A percentile compares a stretch with the other conserved stretches of the same genome.
Conservation (phyloP, 2,888 invertebrate genomes). For the Clistopyga incitator region DNA sequence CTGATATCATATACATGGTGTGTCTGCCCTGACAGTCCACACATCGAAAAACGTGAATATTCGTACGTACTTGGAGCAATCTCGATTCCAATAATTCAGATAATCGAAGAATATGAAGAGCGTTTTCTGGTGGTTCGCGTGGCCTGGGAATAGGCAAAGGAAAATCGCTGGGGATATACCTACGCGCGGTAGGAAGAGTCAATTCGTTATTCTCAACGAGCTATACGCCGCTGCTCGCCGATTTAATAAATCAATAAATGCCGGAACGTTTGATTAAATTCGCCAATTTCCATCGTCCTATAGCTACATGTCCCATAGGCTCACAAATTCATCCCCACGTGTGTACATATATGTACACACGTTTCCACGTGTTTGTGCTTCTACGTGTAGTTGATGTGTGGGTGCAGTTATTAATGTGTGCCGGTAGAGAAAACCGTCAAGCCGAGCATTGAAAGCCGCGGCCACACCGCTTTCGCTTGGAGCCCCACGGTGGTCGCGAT, state of each 20-base stretch:
- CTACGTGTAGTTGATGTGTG: not conserved
- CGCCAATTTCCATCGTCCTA: constrained; percentile 62
- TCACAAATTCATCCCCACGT: constrained; percentile 24
- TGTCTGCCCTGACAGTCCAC: not conserved
- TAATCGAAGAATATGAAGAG: constrained; percentile 57
- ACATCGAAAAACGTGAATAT: not conserved
- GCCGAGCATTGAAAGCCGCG: constrained; percentile 62
- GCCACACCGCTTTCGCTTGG: constrained; percentile 40
- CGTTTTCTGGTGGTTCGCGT: constrained; percentile 41
- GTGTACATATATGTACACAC: not conserved
- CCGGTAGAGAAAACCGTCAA: constrained; percentile 49
- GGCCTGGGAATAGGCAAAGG: constrained; percentile 3
- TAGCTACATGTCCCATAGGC: constrained; percentile 27
- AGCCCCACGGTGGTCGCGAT: constrained; percentile 64
- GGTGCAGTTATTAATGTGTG: constrained; percentile 57
- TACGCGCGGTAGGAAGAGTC: constrained; percentile 43
- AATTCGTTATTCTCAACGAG: constrained; percentile 66
- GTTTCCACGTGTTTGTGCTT: not conserved
- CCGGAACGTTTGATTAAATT: constrained; percentile 67
- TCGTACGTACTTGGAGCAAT: constrained; percentile 41
- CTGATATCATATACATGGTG: not conserved
- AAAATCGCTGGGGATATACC: constrained; percentile 52
- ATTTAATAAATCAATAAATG: constrained; percentile 68
- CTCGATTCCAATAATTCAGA: constrained; percentile 51
- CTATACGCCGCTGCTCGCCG: constrained; percentile 33